These are phyloP conservation scores for Corydoras sp. DNA, from an alignment of 2,113 vertebrate genomes.

Conservation along the genomic window DNA sequence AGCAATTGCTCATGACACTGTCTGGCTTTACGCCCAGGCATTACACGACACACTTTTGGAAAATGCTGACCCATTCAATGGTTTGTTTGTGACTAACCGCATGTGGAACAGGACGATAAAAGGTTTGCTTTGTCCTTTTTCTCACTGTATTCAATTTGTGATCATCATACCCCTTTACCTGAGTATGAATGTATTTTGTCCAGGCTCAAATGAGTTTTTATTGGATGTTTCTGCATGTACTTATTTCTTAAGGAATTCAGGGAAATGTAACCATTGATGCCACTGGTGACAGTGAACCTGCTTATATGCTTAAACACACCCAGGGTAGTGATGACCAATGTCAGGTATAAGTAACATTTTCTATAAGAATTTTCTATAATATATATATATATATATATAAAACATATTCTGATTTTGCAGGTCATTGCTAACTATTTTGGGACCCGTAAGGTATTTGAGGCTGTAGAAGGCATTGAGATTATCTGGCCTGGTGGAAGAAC, in stretches of 20 bases:
- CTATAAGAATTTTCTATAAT: no score
- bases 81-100: constrained; percentile 29
- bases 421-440: constrained; percentile 48
- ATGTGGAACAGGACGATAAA: constrained; percentile 49
- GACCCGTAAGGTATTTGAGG: constrained; percentile 38
- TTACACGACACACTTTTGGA: constrained; percentile 44
- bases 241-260: constrained; percentile 37
- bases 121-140: constrained; percentile 16
- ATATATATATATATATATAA: no score
- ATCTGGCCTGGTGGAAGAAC: constrained; percentile 41
- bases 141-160: no score
- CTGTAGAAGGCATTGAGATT: constrained; percentile 35
- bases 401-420: constrained; percentile 6
- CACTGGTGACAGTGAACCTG: constrained; percentile 45
- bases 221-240: background rate
- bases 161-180: background rate
- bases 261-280: constrained; percentile 49
- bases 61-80: constrained; percentile 41
- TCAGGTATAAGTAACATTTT: constrained; percentile 21
- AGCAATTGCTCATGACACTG: constrained; percentile 45
- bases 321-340: constrained; percentile 30
- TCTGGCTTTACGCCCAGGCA: constrained; percentile 48
- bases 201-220: background rate
- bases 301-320: constrained; percentile 46
- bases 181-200: background rate